Evolutionary conservation across 2,797 vertebrate genomes (phyloP), one percentile per base, ranked within the genome.

Genomic region (Pempheris klunzingeri): DNA sequence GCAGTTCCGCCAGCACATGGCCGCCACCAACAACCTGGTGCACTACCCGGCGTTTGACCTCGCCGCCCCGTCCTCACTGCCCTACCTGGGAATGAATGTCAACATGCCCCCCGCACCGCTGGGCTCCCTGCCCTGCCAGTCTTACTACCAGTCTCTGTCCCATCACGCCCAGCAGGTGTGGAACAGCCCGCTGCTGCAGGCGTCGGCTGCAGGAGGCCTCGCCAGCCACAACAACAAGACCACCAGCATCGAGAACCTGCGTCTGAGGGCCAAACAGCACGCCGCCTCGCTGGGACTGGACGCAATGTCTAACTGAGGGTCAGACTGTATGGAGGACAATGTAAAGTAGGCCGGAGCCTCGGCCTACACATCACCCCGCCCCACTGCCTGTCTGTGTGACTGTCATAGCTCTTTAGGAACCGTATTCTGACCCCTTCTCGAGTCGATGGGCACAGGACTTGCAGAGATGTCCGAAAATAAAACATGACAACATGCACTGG

Each of bases 1-100:
- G 95, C 97, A 99, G 88, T 99, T 99, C 88, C 97, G 97, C 54
- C 98, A 99, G 93, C 98, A 99, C 94, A 99, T 99, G 97, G 98
- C 97, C 0, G 98, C 97, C 91, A 99, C 97, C 92, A 99, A 97
- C 95, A 98, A 97, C 94, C 87, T 99, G 94, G 97, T 99, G 77
- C 98, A 99, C 90, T 99, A 98, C 93, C 98, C 98, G 0, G 97
- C 98, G 44, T 99, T 99, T 0, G 98, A 99, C 93, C 97, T 99
- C 86, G 94, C 96, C 9, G 94, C 95, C 26, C 97, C 97, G 0
- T 95, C 97, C 2, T 94, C 98, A 0, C 95, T 98, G 81, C 98
- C 98, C 62, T 99, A 99, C 93, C 93, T 99, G 91, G 98, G 98
- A 22, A 97, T 98, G 96, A 98, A 98, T 4, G 97, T 98, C 87